Conservation (phyloP, 2,888 invertebrate species). For the Cheilosia impressa region DNA sequence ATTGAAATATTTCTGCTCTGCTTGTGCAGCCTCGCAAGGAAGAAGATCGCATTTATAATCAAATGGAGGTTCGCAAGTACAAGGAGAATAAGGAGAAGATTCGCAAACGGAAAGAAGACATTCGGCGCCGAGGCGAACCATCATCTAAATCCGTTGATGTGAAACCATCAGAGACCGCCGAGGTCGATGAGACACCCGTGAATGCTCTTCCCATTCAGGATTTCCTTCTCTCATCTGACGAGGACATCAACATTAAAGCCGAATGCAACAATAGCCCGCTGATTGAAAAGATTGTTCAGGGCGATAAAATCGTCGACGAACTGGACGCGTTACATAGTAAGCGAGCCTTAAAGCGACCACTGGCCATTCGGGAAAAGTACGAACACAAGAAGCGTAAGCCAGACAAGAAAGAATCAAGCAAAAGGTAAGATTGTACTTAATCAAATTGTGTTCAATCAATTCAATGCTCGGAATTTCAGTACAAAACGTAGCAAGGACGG, state of each 20-base stretch:
- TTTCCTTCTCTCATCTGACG: conserved; percentile 80
- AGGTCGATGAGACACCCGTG: conserved; percentile 18
- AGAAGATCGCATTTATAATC: conserved; percentile 89
- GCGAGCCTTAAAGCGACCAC: conserved; percentile 77
- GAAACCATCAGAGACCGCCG: conserved; percentile 30
- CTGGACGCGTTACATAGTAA: conserved; percentile 80
- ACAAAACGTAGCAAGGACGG: conserved; percentile 77
- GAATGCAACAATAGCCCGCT: conserved; percentile 78
- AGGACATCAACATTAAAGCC: conserved; percentile 77
- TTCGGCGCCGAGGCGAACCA: conserved; percentile 72
- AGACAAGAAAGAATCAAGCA: conserved; percentile 76
- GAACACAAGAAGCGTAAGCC: conserved; percentile 78
- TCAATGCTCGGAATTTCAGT: conserved; percentile 37
- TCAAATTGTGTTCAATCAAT: background rate
- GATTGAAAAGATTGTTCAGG: conserved; percentile 79
- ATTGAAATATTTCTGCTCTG: background rate
- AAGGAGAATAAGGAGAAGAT: conserved; percentile 92
- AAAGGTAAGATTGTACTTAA: conserved; percentile 76
- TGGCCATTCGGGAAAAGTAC: conserved; percentile 76
- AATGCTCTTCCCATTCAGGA: conserved; percentile 79
- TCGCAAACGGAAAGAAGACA: conserved; percentile 84
- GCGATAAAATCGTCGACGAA: conserved; percentile 81
- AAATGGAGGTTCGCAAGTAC: conserved; percentile 89
- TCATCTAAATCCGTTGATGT: conserved; percentile 15
- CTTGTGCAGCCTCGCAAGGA: conserved; percentile 89